Evolutionary conservation across 2,888 invertebrate species (phyloP).

Genomic region (Trilocha varians): DNA sequence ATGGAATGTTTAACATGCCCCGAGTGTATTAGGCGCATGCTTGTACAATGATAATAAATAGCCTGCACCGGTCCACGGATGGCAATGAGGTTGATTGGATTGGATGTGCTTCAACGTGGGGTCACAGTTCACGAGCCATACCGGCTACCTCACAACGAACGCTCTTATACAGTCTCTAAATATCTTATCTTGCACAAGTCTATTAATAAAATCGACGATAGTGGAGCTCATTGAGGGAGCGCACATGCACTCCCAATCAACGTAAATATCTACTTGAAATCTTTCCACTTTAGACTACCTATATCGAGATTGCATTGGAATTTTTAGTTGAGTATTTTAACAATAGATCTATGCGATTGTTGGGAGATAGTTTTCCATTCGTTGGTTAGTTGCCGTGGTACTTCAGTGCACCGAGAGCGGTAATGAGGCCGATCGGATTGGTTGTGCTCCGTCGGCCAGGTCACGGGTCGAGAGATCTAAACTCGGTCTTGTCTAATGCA

Average conservation of each 20-base stretch:
- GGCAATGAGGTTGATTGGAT: conserved; percentile 37
- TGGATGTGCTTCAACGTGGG: conserved; percentile 30
- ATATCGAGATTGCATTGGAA: too few relatives aligned
- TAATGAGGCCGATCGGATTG: conserved; percentile 54
- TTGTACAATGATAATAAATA: conserved; percentile 2
- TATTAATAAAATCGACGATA: background rate
- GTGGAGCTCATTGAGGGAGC: background rate
- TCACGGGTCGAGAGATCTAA: conserved; percentile 40
- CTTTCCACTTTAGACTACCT: background rate
- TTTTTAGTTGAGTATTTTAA: background rate
- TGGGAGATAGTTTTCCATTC: background rate
- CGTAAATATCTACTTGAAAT: conserved; percentile 1
- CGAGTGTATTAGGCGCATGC: conserved; percentile 7
- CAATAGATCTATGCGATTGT: background rate
- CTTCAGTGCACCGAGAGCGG: conserved; percentile 24
- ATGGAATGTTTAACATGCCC: background rate
- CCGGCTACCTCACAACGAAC: conserved; percentile 19
- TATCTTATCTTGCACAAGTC: conserved; percentile 11
- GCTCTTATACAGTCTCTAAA: conserved; percentile 6
- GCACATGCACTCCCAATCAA: background rate
- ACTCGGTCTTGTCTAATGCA: conserved; percentile 16
- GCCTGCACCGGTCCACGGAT: background rate
- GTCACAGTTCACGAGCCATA: conserved; percentile 30
- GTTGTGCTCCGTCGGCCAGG: conserved; percentile 41
- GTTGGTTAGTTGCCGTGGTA: conserved; percentile 10